These are phyloP conservation scores for Polyodon spathula DNA, from an alignment of 2,113 vertebrate genomes.

Conservation along the genomic window DNA sequence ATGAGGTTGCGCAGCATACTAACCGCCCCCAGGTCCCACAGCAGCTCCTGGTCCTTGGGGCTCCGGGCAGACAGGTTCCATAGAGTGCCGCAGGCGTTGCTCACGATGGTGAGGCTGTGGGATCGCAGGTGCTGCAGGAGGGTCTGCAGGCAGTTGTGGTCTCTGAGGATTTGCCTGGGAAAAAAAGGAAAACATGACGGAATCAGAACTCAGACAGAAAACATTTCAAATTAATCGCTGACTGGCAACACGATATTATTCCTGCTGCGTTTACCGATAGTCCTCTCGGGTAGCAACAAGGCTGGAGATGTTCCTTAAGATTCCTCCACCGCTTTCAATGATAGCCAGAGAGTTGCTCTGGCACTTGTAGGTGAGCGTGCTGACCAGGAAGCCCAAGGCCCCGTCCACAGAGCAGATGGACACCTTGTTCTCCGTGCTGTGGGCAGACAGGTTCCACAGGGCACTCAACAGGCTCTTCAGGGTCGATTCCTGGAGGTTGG, in stretches of 20 bases:
- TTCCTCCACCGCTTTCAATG: conserved; percentile 92
- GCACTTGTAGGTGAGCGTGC: conserved; percentile 88
- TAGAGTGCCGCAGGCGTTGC: conserved; percentile 94
- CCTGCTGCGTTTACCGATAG: conserved; percentile 67
- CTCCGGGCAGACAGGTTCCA: conserved; percentile 94
- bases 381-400: conserved; percentile 86
- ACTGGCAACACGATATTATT: no score
- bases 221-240: no score
- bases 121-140: conserved; percentile 91
- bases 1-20: conserved; percentile 97
- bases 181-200: conserved; percentile 2
- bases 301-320: conserved; percentile 91
- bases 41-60: conserved; percentile 84
- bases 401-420: conserved; percentile 83
- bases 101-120: conserved; percentile 95
- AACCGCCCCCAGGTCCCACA: conserved; percentile 92
- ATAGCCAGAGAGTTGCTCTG: conserved; percentile 93
- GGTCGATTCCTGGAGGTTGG: conserved; percentile 73
- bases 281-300: conserved; percentile 86
- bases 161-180: conserved; percentile 80
- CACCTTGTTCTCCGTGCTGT: conserved; percentile 92
- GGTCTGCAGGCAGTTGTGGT: conserved; percentile 93
- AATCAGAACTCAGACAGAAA: background rate
- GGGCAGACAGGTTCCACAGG: conserved; percentile 93
- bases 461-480: conserved; percentile 91